These are phyloP conservation scores for Piscicola geometra DNA, from an alignment of 2,888 invertebrate genomes.

Conservation along the genomic window DNA sequence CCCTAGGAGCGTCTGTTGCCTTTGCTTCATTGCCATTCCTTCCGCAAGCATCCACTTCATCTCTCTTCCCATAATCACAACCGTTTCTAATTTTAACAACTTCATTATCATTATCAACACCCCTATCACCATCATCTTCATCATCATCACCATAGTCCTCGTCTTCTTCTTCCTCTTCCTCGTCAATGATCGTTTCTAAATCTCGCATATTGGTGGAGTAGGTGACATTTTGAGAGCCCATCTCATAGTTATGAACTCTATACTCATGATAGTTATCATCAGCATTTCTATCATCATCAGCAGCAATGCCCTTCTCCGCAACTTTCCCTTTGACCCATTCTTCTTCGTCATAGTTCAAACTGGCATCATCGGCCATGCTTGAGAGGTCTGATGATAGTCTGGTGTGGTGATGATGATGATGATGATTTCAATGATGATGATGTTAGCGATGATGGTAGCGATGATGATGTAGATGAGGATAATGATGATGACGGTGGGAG, in stretches of 20 bases:
- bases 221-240: too few species aligned
- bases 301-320: not conserved
- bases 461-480: too few species aligned
- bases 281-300: not conserved
- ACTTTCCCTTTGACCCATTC: not conserved
- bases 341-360: not conserved
- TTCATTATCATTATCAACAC: not conserved
- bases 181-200: slow-evolving; percentile 3
- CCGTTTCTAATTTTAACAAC: not conserved
- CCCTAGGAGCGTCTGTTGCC: not conserved
- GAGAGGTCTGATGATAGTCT: slow-evolving; percentile 31
- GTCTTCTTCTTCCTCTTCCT: slow-evolving; percentile 4
- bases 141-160: not conserved
- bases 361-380: slow-evolving; percentile 13
- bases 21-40: not conserved
- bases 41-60: not conserved
- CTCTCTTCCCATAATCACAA: not conserved
- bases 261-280: slow-evolving; percentile 13
- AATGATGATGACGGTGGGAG: too few species aligned
- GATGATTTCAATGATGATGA: not conserved
- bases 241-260: not conserved
- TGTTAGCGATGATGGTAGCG: too few species aligned
- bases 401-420: not conserved
- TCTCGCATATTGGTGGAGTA: not conserved
- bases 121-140: not conserved